Conservation (phyloP, 2,797 vertebrate species). For the Argyrosomus regius region DNA sequence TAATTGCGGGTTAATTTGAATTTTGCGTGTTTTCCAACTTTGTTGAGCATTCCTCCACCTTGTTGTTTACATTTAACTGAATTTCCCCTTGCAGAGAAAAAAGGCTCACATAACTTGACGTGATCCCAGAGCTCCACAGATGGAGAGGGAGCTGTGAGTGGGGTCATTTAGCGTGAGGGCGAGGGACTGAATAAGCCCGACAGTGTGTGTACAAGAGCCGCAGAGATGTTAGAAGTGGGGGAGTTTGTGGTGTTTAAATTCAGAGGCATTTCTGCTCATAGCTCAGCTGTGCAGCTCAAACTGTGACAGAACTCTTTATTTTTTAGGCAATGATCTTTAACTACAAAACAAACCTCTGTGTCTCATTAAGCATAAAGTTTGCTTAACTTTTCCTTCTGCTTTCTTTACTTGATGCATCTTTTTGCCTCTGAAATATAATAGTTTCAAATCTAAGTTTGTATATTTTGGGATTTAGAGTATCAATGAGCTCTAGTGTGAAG, state of each 20-base stretch:
- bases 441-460: not conserved
- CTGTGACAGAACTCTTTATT: conserved; percentile 61
- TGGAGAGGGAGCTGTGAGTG: conserved; percentile 35
- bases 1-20: conserved; percentile 35
- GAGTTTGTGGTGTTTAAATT: conserved; percentile 29
- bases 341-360: conserved; percentile 36
- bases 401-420: not conserved
- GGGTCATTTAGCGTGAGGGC: conserved; percentile 46
- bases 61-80: conserved; percentile 45
- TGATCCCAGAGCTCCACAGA: conserved; percentile 55
- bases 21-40: conserved; percentile 30
- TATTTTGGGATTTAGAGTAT: conserved; percentile 1
- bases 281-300: conserved; percentile 39
- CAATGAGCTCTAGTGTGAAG: conserved; percentile 5
- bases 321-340: conserved; percentile 36
- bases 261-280: conserved; percentile 43
- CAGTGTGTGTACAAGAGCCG: conserved; percentile 48
- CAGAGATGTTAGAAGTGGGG: conserved; percentile 38
- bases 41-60: conserved; percentile 44
- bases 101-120: conserved; percentile 45
- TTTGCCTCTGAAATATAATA: conserved; percentile 4
- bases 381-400: not conserved
- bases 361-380: conserved; percentile 45
- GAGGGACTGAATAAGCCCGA: conserved; percentile 44
- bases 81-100: conserved; percentile 28